phyloP scores from a whole-genome alignment of 2,888 invertebrate genomes.

The Yponomeuta evonymella region DNA sequence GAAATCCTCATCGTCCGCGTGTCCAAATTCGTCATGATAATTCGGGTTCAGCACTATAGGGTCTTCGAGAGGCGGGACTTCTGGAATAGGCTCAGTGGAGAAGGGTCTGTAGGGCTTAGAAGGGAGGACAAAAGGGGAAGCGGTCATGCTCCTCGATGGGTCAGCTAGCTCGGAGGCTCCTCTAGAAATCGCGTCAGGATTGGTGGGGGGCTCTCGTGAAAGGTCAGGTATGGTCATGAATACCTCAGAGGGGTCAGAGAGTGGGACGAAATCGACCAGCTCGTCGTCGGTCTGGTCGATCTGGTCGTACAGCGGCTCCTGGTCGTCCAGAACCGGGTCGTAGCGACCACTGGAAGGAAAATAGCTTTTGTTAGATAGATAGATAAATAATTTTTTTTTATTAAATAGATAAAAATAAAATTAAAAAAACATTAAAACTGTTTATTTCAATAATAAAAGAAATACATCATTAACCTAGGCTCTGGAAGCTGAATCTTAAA shows the following conservation, averaged over 20 bases:
- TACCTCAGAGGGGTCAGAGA: constrained; percentile 62
- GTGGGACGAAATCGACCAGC: constrained; percentile 53
- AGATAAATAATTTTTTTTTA: not conserved
- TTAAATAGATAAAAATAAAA: too few species aligned
- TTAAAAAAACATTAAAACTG: too few species aligned
- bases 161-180: not conserved
- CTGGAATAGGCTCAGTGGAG: constrained; percentile 48
- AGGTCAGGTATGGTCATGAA: constrained; percentile 31
- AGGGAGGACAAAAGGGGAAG: constrained; percentile 42
- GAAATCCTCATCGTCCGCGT: constrained; percentile 30
- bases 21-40: constrained; percentile 46
- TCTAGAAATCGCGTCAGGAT: not conserved
- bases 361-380: not conserved
- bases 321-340: constrained; percentile 62
- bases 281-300: constrained; percentile 34
- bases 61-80: constrained; percentile 51
- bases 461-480: too few species aligned
- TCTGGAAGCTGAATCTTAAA: too few species aligned
- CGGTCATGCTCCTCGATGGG: constrained; percentile 39
- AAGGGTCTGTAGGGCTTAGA: constrained; percentile 55
- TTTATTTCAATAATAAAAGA: too few species aligned
- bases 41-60: constrained; percentile 57
- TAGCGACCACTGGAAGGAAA: constrained; percentile 57
- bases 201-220: not conserved
- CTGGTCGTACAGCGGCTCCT: constrained; percentile 52